These are phyloP conservation scores for Drosophila fungiperda DNA, from an alignment of 2,888 invertebrate species.

Conservation along the genomic window DNA sequence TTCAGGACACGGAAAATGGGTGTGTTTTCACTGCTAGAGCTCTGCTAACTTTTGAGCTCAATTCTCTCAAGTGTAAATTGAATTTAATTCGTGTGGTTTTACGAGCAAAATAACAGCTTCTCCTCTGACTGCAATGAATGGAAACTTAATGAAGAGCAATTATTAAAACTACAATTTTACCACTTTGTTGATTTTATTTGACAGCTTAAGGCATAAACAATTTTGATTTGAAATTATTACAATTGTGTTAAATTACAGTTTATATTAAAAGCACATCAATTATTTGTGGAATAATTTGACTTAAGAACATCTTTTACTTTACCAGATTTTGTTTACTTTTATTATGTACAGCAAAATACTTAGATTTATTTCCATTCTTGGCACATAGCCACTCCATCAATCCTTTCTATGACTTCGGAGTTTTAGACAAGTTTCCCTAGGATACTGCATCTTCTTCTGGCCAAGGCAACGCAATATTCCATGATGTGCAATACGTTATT, in stretches of 20 bases:
- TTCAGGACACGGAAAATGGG: slow-evolving; percentile 14
- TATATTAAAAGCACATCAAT: background rate
- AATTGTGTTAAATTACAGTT: background rate
- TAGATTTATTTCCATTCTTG: background rate
- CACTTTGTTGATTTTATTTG: background rate
- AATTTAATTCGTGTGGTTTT: slow-evolving; percentile 35
- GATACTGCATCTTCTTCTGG: background rate
- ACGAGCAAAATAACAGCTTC: slow-evolving; percentile 21
- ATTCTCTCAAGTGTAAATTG: slow-evolving; percentile 54
- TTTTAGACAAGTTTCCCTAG: background rate
- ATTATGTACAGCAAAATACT: background rate
- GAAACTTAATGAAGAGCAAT: slow-evolving; percentile 29
- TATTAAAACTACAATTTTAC: slow-evolving; percentile 13
- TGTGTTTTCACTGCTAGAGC: background rate
- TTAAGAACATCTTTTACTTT: background rate
- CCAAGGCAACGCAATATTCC: background rate
- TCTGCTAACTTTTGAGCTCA: slow-evolving; percentile 20
- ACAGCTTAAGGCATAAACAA: background rate
- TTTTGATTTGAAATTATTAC: background rate
- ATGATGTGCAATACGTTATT: background rate
- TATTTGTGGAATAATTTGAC: background rate
- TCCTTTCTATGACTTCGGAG: background rate
- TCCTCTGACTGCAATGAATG: slow-evolving; percentile 25
- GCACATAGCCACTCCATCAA: background rate
- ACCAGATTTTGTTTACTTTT: background rate